Evolutionary conservation across 2,797 vertebrate species (phyloP).

Genomic region (Periparus ater): DNA sequence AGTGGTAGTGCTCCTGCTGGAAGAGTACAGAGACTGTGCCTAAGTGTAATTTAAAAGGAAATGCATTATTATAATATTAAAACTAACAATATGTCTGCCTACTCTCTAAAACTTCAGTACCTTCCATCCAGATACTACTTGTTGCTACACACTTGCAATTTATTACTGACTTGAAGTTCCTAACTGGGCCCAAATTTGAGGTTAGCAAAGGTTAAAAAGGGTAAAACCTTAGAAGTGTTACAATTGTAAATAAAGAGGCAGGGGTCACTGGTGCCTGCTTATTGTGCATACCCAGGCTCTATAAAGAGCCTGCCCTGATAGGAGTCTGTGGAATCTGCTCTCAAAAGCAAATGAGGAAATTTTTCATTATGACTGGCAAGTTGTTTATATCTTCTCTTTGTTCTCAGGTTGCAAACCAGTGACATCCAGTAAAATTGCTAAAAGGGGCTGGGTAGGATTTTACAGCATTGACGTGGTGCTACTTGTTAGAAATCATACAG

Average conservation of each 20-base stretch:
- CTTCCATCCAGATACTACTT: rapidly evolving
- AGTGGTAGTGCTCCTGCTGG: background rate
- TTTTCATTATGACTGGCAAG: rapidly evolving
- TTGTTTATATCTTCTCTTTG: background rate
- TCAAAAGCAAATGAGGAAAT: background rate
- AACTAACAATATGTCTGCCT: rapidly evolving
- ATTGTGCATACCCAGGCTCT: rapidly evolving
- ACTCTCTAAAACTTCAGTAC: too few species aligned
- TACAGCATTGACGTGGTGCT: rapidly evolving
- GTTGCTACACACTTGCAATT: background rate
- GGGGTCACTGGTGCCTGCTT: background rate
- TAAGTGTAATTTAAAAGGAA: background rate
- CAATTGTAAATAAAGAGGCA: background rate
- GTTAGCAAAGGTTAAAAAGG: background rate
- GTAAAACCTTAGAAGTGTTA: background rate
- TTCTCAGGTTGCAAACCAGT: background rate
- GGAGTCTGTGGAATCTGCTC: rapidly evolving
- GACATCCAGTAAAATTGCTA: background rate
- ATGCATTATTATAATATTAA: background rate
- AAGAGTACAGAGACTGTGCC: background rate
- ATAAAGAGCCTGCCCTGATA: rapidly evolving
- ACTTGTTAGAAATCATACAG: background rate
- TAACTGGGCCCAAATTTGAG: rapidly evolving
- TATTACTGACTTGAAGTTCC: background rate
- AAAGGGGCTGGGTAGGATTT: background rate